Conservation (phyloP, 1,140 invertebrate species). For the Drosophila albomicans region DNA sequence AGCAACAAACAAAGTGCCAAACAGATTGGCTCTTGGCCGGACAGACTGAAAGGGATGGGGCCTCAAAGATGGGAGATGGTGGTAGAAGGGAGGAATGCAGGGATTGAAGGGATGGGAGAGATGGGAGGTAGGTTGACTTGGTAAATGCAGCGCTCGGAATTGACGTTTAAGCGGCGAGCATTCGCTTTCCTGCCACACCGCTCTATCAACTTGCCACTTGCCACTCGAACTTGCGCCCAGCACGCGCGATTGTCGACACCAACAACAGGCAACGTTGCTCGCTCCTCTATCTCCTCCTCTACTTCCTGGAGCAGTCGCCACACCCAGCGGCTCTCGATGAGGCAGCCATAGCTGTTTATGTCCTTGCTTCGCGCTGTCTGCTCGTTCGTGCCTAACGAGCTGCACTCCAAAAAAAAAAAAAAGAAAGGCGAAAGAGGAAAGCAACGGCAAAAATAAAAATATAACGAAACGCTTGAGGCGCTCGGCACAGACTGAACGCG, state of each 20-base stretch:
- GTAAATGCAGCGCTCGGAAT: slow-evolving; percentile 67
- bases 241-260: slow-evolving; percentile 44
- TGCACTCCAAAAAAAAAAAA: slow-evolving; percentile 58
- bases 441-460: slow-evolving; percentile 11
- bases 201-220: slow-evolving; percentile 38
- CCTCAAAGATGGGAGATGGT: too few relatives aligned
- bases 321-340: slow-evolving; percentile 34
- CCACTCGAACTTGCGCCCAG: slow-evolving; percentile 28
- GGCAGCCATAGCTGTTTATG: slow-evolving; percentile 66
- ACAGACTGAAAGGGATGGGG: slow-evolving; percentile 8
- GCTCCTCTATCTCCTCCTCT: neutral
- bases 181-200: slow-evolving; percentile 18
- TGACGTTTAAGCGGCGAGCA: slow-evolving; percentile 62
- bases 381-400: slow-evolving; percentile 82
- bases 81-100: too few relatives aligned
- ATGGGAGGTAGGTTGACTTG: slow-evolving; percentile 23
- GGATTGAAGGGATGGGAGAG: slow-evolving; percentile 3
- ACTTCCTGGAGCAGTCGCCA: slow-evolving; percentile 1
- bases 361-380: slow-evolving; percentile 70
- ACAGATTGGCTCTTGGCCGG: slow-evolving; percentile 72
- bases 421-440: neutral
- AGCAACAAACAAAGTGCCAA: slow-evolving; percentile 69
- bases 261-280: neutral
- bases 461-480: slow-evolving; percentile 54
- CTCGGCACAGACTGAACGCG: slow-evolving; percentile 10